Conservation (phyloP, 1,140 invertebrate genomes). For the Lethrus apterus region DNA sequence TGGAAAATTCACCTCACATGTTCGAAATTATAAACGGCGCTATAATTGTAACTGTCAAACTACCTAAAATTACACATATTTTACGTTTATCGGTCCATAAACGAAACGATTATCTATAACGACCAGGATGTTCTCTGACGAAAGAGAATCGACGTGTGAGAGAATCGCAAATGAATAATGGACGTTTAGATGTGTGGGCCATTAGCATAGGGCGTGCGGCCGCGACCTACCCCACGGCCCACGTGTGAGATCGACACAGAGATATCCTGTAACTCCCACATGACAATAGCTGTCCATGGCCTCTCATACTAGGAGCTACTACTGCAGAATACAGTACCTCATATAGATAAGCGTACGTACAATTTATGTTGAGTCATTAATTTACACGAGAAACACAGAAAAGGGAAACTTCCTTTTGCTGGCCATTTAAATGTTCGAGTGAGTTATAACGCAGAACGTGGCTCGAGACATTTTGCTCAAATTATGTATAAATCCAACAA, state of each 20-base stretch:
- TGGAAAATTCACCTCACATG: no score
- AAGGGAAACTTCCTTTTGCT: not conserved
- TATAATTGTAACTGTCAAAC: no score
- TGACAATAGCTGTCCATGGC: not conserved
- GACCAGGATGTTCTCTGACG: no score
- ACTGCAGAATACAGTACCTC: not conserved
- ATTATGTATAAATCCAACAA: no score
- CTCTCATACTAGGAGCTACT: not conserved
- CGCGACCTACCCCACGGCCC: constrained; percentile 25
- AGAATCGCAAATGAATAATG: constrained; percentile 16
- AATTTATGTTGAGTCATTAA: not conserved
- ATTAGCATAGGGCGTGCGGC: constrained; percentile 25
- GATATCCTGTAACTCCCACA: constrained; percentile 20
- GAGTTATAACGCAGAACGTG: no score
- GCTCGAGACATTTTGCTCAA: no score
- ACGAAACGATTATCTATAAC: no score
- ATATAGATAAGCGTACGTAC: not conserved
- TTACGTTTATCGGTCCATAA: no score
- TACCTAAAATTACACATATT: no score
- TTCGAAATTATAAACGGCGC: no score
- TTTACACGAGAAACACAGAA: not conserved
- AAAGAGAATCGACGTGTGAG: no score
- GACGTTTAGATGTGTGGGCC: constrained; percentile 19
- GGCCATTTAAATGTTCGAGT: no score
- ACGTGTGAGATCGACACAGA: constrained; percentile 23